Base-by-base conservation (phyloP, 2,113 vertebrate species). In the Corvus moneduloides region DNA sequence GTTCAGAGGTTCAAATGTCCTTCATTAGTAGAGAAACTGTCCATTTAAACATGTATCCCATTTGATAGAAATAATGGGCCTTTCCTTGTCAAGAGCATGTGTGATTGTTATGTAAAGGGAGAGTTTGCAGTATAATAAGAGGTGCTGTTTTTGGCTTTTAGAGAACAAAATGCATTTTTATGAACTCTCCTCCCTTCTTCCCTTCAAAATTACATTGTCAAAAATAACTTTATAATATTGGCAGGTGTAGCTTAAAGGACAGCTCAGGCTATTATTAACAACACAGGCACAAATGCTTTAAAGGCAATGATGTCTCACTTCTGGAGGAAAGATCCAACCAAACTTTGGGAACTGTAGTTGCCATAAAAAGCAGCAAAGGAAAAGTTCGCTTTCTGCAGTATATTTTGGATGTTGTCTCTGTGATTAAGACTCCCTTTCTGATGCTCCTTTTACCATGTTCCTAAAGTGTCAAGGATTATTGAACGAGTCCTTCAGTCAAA, bases 171-270 rank as follows among this genome's bases (percentile, higher is more conserved):
- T 68, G 54, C 14, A n/a, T 80, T 91, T 83, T 88, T 73, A 77
- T 85, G 22, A 94, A 61, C 81, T 77, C 41, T 5, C 13, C 20
- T 87, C 58, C 30, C 32, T 93, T 58, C 52, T 73, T 76, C 26
- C 24, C 48, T 84, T 89, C 55, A 84, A 87, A 93, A 93, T 85
- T 90, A 69, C 27, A 9, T 44, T 74, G 71, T 84, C 51, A 94
- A 88, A 96, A 96, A 88, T 69, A 91, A 43, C 68, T 74, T 63
- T 30, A 86, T 75, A 76, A 68, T 93, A 90, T 84, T 84, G 56
- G 33, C 68, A 89, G 22, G 10, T 90, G 43, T 77, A 90, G 18
- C 27, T 71, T 93, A 91, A 86, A 5, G 48, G 72, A 39, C 59
- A 94, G 32, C 49, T 78, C n/a, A 73, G 55, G 24, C 71, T 86